Conservation (phyloP, 2,888 invertebrate genomes). For the Amiota minor region DNA sequence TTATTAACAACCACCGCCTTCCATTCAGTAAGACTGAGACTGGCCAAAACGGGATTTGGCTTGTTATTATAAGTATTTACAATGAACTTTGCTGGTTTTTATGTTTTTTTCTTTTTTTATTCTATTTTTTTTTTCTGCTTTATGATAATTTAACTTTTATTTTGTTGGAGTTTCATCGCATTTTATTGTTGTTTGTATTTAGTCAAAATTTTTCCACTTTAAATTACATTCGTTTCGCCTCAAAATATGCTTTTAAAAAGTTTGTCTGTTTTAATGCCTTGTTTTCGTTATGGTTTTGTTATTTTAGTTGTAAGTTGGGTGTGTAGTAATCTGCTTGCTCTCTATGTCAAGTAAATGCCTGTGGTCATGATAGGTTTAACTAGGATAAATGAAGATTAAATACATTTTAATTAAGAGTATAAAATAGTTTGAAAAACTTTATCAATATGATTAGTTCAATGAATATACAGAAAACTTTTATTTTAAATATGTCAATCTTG, state of each 20-base stretch:
- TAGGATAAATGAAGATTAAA: no score
- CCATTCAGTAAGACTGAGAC: background rate
- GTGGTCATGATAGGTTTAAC: no score
- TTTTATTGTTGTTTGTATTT: conserved; percentile 17
- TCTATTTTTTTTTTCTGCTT: conserved; percentile 15
- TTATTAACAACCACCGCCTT: no score
- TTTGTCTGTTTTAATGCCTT: conserved; percentile 38
- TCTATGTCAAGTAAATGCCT: no score
- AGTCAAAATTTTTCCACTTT: conserved; percentile 6
- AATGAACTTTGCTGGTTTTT: conserved; percentile 7
- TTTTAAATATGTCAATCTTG: no score
- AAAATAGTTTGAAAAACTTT: no score
- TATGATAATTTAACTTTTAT: conserved; percentile 52
- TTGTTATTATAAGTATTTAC: background rate
- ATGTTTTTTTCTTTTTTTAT: background rate
- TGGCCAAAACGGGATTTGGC: background rate
- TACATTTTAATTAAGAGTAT: no score
- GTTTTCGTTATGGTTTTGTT: background rate
- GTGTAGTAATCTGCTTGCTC: background rate
- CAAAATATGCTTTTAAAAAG: conserved; percentile 36
- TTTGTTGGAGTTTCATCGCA: conserved; percentile 30
- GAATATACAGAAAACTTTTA: no score
- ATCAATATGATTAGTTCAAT: no score
- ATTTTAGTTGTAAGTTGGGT: background rate
- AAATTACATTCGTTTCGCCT: conserved; percentile 47